Evolutionary conservation across 2,797 vertebrate species (phyloP), one percentile per base, ranked within the genome.

Genomic region (Lepilemur septentrionalis): DNA sequence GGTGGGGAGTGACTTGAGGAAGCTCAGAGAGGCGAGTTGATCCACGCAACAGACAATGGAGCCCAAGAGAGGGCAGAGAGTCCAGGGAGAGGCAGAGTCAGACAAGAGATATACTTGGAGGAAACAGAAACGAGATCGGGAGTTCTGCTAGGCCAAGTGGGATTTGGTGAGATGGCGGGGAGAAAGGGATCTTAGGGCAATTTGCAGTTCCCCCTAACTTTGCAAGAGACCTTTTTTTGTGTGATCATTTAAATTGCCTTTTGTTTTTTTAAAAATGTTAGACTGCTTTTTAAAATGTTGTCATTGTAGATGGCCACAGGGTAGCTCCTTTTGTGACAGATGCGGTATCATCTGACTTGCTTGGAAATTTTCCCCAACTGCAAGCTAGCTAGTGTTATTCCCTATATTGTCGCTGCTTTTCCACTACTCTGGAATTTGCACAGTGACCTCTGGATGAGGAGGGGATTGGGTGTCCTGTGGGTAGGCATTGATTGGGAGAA

Each of bases 351-450:
- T 13, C 15, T 9, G 50, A 50, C 75, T 38, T 57, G 20, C 38
- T 59, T 28, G 22, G 5, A 25, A 41, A 22, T 4, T 11, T 22
- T 5, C 32, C 38, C 41, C 3, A 48, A 0, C 7, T 67, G 85
- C 59, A 67, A 1, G 2, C 35, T 12, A 22, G 79, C 65, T 17
- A 4, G 25, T 12, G 1, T 65, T 85, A 35, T 20, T 46, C n/a
- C 30, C 23, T 32, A 18, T 17, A 0, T 1, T 5, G 35, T 61
- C 23, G 65, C n/a, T 4, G 1, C 28, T 43, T 38, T 46, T 38
- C 48, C 9, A 2, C 18, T 2, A 2, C 38, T 4, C 25, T 38
- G 17, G 18, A 2, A 28, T 5, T 8, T 1, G 2, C 14, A 0
- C 32, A n/a, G 12, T 3, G 7, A n/a, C 10, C 32, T 63, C 25